Percentiles rank a stretch among this genome's conserved stretches.
Conservation (phyloP, 2,113 vertebrate genomes). For the Sturnus vulgaris region DNA sequence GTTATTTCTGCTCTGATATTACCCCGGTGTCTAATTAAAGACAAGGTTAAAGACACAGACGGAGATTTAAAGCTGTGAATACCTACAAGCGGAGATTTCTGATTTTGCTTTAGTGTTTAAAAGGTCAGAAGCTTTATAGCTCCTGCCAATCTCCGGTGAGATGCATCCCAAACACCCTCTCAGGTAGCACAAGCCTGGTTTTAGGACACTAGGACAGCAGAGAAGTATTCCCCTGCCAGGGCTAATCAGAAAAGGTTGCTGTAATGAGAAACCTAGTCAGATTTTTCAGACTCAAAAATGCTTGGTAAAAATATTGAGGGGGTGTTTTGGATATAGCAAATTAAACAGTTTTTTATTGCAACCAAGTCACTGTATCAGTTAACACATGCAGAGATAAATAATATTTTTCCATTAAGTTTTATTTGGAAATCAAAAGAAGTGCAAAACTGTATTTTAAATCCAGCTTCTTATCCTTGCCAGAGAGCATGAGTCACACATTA, state of each 20-base stretch:
- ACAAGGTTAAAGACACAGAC: conserved; percentile 10
- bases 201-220: neutral
- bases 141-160: neutral
- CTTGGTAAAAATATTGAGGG: neutral
- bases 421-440: conserved; percentile 22
- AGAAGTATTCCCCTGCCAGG: neutral
- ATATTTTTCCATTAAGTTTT: conserved; percentile 5
- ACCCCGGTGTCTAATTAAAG: conserved; percentile 49
- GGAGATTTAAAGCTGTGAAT: conserved; percentile 19
- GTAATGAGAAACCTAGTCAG: neutral
- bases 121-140: neutral
- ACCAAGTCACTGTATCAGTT: neutral
- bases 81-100: neutral
- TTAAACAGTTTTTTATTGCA: neutral
- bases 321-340: neutral
- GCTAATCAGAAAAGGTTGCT: neutral
- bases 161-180: neutral
- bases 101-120: neutral
- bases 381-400: neutral
- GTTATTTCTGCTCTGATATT: conserved; percentile 46
- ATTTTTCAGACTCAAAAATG: neutral
- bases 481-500: conserved; percentile 42
- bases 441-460: conserved; percentile 19
- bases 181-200: neutral
- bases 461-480: conserved; percentile 27